Conservation (phyloP, 2,113 vertebrate genomes). For the Scopus umbretta region DNA sequence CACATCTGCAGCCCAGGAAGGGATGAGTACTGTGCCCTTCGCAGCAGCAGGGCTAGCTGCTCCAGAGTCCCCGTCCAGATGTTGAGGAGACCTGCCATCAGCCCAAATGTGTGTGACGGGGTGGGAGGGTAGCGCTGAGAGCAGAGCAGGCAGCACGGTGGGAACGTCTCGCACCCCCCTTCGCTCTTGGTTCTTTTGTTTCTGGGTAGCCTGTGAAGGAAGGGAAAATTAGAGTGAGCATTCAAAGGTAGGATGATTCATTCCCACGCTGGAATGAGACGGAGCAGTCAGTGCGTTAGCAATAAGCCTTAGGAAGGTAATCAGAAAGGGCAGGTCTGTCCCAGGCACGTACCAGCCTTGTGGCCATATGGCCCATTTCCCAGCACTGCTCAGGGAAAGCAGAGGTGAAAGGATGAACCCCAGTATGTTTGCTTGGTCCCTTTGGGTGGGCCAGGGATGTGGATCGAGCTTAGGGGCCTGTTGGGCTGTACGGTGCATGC, state of each 20-base stretch:
- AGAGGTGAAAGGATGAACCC: not conserved
- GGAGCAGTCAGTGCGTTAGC: not conserved
- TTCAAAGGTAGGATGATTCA: slow-evolving; percentile 32
- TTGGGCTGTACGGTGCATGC: not conserved
- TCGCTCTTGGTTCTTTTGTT: not conserved
- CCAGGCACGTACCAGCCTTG: slow-evolving; percentile 1
- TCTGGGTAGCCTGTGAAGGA: not conserved
- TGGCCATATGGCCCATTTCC: not conserved
- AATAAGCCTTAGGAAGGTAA: not conserved
- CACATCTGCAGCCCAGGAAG: not conserved
- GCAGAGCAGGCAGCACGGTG: not conserved
- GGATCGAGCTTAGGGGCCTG: accelerated
- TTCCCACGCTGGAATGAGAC: slow-evolving; percentile 6
- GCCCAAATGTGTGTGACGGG: not conserved
- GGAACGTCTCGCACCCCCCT: not conserved
- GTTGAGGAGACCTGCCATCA: not conserved
- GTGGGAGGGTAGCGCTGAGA: not conserved
- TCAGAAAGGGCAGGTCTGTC: slow-evolving; percentile 39
- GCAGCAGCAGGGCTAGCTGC: not conserved
- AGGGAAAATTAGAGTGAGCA: not conserved
- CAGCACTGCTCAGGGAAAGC: not conserved
- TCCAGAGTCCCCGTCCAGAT: not conserved
- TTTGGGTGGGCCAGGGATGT: not conserved
- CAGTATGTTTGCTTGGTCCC: accelerated
- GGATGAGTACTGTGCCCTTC: not conserved